Evolutionary conservation across 2,113 vertebrate genomes (phyloP).

Genomic region (Synodontis membranacea): DNA sequence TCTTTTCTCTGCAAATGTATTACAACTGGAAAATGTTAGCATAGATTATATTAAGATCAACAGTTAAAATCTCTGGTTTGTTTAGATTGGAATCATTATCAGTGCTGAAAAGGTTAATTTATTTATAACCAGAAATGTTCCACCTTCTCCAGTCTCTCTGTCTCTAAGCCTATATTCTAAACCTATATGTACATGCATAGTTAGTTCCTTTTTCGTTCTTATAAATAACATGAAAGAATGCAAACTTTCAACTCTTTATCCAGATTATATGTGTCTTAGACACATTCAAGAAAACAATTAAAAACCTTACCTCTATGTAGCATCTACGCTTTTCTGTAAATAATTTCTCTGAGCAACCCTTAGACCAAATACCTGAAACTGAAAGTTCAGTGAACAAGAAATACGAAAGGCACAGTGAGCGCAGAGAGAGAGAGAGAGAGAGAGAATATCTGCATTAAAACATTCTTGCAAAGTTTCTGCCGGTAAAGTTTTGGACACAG

Average conservation of each 20-base stretch:
- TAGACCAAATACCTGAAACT: background rate
- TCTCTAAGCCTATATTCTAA: background rate
- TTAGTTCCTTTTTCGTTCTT: background rate
- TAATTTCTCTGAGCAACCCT: background rate
- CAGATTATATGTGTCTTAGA: background rate
- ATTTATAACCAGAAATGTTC: background rate
- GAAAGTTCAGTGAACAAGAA: background rate
- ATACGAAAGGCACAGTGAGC: slow-evolving; percentile 42
- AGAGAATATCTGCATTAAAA: background rate
- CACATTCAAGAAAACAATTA: background rate
- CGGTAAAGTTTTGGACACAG: background rate
- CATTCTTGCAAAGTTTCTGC: slow-evolving; percentile 15
- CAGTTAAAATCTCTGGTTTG: background rate
- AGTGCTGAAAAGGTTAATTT: background rate
- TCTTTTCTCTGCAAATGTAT: background rate
- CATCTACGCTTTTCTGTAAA: background rate
- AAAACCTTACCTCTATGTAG: background rate
- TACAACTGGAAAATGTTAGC: background rate
- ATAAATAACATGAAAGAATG: background rate
- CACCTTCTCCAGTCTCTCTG: background rate
- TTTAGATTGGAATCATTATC: background rate
- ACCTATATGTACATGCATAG: slow-evolving; percentile 19
- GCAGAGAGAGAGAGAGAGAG: slow-evolving; percentile 5
- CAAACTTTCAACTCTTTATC: background rate
- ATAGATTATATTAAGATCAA: background rate